These are phyloP conservation scores for Sander lucioperca DNA, from an alignment of 2,113 vertebrate species.

Conservation along the genomic window DNA sequence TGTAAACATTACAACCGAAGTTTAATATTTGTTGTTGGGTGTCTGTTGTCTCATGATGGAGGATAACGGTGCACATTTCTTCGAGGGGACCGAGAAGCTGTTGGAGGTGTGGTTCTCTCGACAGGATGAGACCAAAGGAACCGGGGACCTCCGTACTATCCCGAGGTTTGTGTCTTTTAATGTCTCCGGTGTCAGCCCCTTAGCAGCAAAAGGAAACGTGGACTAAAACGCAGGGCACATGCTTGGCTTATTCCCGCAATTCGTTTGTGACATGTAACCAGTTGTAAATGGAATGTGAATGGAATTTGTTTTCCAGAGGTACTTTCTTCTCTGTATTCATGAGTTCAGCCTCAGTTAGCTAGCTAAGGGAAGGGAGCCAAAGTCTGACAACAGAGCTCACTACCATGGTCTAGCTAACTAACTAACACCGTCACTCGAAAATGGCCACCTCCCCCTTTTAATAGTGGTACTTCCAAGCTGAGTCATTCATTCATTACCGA, in stretches of 20 bases:
- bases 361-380: no score
- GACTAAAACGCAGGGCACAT: slow-evolving; percentile 20
- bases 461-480: slow-evolving; percentile 38
- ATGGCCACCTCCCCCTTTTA: slow-evolving; percentile 77
- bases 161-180: slow-evolving; percentile 88
- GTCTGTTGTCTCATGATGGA: slow-evolving; percentile 95
- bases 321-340: accelerated
- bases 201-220: not conserved
- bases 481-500: slow-evolving; percentile 71
- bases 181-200: not conserved
- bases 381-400: slow-evolving; percentile 13
- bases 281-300: no score
- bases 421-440: slow-evolving; percentile 55
- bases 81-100: slow-evolving; percentile 99
- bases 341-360: no score
- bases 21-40: slow-evolving; percentile 90
- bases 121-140: slow-evolving; percentile 94
- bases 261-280: not conserved
- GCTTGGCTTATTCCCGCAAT: not conserved
- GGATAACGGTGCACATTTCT: slow-evolving; percentile 99
- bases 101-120: slow-evolving; percentile 99
- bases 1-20: slow-evolving; percentile 69
- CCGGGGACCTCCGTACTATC: slow-evolving; percentile 96
- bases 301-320: not conserved
- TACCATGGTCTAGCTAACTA: slow-evolving; percentile 29